Evolutionary conservation across 2,797 vertebrate genomes (phyloP).

Genomic region (Squalus acanthias): DNA sequence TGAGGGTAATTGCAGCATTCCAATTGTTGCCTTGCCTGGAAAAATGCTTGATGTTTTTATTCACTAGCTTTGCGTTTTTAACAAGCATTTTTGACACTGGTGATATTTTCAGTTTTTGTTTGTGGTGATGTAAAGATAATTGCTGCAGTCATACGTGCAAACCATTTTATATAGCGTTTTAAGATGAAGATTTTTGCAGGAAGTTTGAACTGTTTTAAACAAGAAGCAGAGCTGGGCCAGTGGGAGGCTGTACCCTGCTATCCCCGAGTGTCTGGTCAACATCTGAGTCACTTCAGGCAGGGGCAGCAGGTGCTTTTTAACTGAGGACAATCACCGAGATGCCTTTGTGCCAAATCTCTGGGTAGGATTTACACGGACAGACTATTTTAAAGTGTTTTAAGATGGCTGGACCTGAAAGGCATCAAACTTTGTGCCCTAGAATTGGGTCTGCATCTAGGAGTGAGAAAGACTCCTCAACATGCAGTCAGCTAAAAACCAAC

Average conservation of each 20-base stretch:
- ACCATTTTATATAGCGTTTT: neutral
- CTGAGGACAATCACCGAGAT: slow-evolving; percentile 2
- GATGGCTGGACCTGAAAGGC: neutral
- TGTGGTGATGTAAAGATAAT: neutral
- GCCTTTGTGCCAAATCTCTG: neutral
- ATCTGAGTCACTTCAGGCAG: neutral
- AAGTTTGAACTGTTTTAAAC: slow-evolving; percentile 7
- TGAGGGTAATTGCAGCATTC: neutral
- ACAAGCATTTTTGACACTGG: neutral
- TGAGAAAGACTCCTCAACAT: neutral
- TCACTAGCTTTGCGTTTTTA: neutral
- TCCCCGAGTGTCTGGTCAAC: neutral
- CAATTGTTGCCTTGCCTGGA: neutral
- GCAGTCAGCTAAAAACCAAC: neutral
- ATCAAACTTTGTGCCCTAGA: neutral
- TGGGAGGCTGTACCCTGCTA: neutral
- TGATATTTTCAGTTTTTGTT: neutral
- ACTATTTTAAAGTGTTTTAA: neutral
- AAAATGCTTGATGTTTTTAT: neutral
- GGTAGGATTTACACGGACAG: neutral
- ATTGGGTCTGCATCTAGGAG: neutral
- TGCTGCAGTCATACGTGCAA: neutral
- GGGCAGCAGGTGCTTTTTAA: neutral
- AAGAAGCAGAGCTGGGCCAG: neutral
- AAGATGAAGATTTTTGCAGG: slow-evolving; percentile 1